These are phyloP conservation scores for Phocides pigmalion DNA, from an alignment of 1,140 invertebrate genomes.

Conservation along the genomic window DNA sequence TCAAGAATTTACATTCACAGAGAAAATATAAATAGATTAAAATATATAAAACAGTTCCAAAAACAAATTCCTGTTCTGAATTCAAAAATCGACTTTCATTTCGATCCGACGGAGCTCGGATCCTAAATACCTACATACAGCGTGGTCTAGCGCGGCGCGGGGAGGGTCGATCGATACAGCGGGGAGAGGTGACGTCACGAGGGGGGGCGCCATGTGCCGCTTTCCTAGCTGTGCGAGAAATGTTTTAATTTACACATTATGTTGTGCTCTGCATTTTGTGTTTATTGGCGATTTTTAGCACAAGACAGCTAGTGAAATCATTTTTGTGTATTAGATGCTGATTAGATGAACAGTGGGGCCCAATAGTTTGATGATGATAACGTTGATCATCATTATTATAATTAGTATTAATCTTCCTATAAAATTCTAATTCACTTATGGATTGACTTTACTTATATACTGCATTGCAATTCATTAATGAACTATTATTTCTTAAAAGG, in stretches of 20 bases:
- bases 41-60: too few relatives aligned
- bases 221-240: constrained; percentile 34
- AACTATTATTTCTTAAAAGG: too few relatives aligned
- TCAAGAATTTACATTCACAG: too few relatives aligned
- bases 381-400: too few relatives aligned
- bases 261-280: constrained; percentile 15
- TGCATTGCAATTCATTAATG: too few relatives aligned
- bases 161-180: constrained; percentile 63
- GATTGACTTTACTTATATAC: too few relatives aligned
- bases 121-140: constrained; percentile 52
- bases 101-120: constrained; percentile 31
- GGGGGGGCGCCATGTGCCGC: constrained; percentile 50
- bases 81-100: constrained; percentile 27
- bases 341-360: too few relatives aligned
- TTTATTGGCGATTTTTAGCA: not conserved
- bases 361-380: too few relatives aligned
- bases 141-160: constrained; percentile 46
- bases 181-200: constrained; percentile 65
- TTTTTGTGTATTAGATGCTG: too few relatives aligned
- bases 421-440: too few relatives aligned
- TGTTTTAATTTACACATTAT: constrained; percentile 33
- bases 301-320: too few relatives aligned
- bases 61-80: constrained; percentile 1
- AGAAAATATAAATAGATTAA: not conserved
- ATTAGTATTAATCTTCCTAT: too few relatives aligned